Percentiles rank a stretch among this genome's conserved stretches.
Conservation (phyloP, 1,140 invertebrate species). For the Cyphomyrmex costatus region DNA sequence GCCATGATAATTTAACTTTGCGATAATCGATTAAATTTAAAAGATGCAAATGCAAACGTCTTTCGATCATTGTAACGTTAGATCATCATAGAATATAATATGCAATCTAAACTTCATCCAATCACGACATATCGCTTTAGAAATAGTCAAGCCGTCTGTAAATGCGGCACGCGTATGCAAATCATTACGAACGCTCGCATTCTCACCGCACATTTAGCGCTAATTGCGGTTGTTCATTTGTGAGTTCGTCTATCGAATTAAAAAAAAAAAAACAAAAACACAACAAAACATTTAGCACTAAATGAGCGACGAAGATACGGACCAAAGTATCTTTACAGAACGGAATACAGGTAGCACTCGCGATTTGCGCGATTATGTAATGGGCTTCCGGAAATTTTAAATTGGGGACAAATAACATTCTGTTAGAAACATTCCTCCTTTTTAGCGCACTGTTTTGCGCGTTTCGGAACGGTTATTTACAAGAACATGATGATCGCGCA, state of each 20-base stretch:
- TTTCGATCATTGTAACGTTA: conserved; percentile 4
- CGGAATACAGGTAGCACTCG: conserved; percentile 29
- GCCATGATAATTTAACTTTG: conserved; percentile 23
- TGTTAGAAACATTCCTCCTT: neutral
- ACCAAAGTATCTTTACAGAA: conserved; percentile 53
- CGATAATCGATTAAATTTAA: conserved; percentile 7
- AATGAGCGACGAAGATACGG: conserved; percentile 55
- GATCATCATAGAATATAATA: neutral
- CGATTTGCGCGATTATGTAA: conserved; percentile 51
- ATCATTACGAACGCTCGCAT: conserved; percentile 36
- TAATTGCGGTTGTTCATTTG: conserved; percentile 19
- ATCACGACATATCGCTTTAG: conserved; percentile 59
- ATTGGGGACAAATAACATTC: neutral
- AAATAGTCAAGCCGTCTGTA: conserved; percentile 3
- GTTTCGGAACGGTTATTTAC: conserved; percentile 4
- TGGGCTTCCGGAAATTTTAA: neutral
- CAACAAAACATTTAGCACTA: conserved; percentile 31
- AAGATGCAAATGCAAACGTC: neutral
- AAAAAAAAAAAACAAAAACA: neutral
- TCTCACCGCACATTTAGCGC: conserved; percentile 48
- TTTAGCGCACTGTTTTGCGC: neutral
- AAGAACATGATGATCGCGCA: conserved; percentile 33
- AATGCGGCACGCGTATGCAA: conserved; percentile 14
- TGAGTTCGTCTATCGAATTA: neutral
- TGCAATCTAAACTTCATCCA: neutral